These are phyloP conservation scores for Agrilus planipennis DNA, from an alignment of 1,140 invertebrate genomes.

Conservation along the genomic window DNA sequence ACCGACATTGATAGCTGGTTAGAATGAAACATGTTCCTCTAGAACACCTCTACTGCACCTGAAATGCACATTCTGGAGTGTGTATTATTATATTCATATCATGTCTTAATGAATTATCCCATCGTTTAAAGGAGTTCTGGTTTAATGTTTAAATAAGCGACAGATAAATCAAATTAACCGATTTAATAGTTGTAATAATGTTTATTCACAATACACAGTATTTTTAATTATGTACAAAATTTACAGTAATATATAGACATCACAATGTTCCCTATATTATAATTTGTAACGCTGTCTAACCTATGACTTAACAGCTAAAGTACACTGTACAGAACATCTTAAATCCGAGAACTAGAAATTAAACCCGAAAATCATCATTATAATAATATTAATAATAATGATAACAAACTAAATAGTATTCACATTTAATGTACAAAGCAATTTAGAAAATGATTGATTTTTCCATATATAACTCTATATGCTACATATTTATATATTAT, in stretches of 20 bases:
- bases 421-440: constrained; percentile 32
- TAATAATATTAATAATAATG: constrained; percentile 22
- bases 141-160: constrained; percentile 6
- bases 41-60: too few species aligned
- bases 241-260: constrained; percentile 38
- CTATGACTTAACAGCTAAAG: constrained; percentile 31
- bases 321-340: constrained; percentile 36
- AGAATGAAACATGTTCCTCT: too few species aligned
- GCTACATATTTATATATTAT: constrained; percentile 30
- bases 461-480: constrained; percentile 26
- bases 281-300: constrained; percentile 32
- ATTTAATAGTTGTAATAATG: constrained; percentile 38
- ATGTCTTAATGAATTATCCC: too few species aligned
- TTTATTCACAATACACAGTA: constrained; percentile 38
- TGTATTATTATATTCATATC: too few species aligned
- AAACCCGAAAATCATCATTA: too few species aligned
- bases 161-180: constrained; percentile 14
- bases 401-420: constrained; percentile 30
- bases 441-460: constrained; percentile 31
- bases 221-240: constrained; percentile 37
- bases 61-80: too few species aligned
- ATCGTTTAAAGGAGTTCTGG: too few species aligned
- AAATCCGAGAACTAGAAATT: constrained; percentile 26
- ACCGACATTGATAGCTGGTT: too few species aligned
- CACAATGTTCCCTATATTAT: constrained; percentile 37